Conservation (phyloP, 2,113 vertebrate genomes). For the Pseudorasbora parva region DNA sequence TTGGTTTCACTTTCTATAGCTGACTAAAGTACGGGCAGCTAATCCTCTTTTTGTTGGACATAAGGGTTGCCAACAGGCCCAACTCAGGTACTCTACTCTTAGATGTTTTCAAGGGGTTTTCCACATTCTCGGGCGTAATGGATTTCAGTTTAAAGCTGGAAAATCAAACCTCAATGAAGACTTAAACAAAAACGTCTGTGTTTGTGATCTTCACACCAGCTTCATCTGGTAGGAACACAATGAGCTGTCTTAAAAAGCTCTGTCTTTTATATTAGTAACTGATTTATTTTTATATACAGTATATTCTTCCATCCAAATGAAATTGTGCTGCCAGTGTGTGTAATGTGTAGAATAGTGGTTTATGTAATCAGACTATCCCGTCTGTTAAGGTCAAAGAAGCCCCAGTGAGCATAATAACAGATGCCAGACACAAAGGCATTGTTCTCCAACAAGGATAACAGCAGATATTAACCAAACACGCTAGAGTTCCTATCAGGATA, state of each 20-base stretch:
- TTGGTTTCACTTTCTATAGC: constrained; percentile 38
- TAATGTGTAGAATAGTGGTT: constrained; percentile 61
- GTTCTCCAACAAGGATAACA: constrained; percentile 80
- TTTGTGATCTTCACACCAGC: constrained; percentile 6
- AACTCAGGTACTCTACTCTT: constrained; percentile 41
- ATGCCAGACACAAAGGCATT: constrained; percentile 77
- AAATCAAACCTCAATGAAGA: constrained; percentile 33
- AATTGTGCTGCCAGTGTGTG: not conserved
- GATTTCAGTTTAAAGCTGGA: constrained; percentile 31
- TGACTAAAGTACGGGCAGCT: constrained; percentile 26
- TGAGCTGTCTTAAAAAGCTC: not conserved
- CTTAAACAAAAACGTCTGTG: constrained; percentile 16
- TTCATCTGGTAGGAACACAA: constrained; percentile 10
- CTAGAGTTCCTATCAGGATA: constrained; percentile 75
- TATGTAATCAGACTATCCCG: constrained; percentile 67
- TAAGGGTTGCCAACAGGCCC: constrained; percentile 33
- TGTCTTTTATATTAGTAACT: not conserved
- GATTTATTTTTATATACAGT: not conserved
- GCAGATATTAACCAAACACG: constrained; percentile 76
- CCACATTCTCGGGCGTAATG: not conserved
- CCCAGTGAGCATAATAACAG: constrained; percentile 74
- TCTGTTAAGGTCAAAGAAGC: constrained; percentile 76
- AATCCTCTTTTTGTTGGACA: constrained; percentile 53
- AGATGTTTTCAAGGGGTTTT: constrained; percentile 46
- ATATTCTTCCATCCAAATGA: not conserved